Conservation (phyloP, 2,797 vertebrate genomes). For the Nasua narica region DNA sequence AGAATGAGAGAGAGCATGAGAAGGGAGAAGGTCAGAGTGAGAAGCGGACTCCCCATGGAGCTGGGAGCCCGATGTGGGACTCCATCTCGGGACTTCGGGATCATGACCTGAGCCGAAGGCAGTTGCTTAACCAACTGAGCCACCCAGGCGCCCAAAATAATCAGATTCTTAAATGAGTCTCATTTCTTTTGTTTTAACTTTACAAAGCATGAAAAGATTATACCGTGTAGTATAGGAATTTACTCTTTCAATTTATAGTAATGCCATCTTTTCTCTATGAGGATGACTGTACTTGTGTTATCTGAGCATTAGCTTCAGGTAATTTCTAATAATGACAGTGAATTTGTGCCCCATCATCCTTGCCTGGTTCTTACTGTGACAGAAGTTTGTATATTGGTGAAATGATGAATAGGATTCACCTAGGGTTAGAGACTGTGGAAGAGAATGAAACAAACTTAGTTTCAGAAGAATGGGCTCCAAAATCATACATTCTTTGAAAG, state of each 20-base stretch:
- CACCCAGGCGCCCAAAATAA: too few relatives aligned
- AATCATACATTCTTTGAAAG: neutral
- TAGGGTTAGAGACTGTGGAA: neutral
- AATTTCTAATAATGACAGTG: neutral
- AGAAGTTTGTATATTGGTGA: neutral
- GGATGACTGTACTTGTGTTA: neutral
- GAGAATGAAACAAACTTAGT: neutral
- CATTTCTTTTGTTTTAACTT: conserved; percentile 59
- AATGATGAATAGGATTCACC: neutral
- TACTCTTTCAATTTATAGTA: neutral
- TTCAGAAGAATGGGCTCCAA: neutral
- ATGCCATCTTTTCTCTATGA: neutral
- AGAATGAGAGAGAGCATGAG: too few relatives aligned
- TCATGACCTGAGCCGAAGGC: too few relatives aligned
- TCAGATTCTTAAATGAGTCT: conserved; percentile 59
- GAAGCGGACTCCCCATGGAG: too few relatives aligned
- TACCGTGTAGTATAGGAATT: neutral
- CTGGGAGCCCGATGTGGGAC: too few relatives aligned
- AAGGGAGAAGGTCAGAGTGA: too few relatives aligned
- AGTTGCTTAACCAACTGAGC: too few relatives aligned
- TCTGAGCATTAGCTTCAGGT: neutral
- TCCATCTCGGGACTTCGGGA: too few relatives aligned
- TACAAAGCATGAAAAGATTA: conserved; percentile 42
- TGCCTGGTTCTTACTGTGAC: neutral
- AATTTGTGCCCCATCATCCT: neutral